Conservation (phyloP, 2,113 vertebrate species). For the Gobio gobio region DNA sequence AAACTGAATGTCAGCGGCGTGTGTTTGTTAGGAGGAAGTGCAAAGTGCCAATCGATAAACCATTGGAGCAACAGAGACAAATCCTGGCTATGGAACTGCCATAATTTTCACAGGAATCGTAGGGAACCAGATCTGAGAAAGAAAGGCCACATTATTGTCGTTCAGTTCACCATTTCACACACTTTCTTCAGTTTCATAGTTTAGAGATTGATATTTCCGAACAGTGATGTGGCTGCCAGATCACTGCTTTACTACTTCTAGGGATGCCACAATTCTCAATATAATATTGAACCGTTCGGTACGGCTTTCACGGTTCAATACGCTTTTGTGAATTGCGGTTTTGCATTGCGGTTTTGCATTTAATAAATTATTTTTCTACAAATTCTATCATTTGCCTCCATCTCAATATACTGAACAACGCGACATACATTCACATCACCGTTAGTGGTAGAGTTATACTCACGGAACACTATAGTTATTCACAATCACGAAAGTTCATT, state of each 20-base stretch:
- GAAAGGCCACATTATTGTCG: background rate
- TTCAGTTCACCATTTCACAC: background rate
- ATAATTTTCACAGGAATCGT: background rate
- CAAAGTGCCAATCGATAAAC: slow-evolving; percentile 48
- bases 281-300: too few species aligned
- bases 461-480: too few species aligned
- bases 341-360: too few species aligned
- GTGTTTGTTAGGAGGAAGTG: slow-evolving; percentile 50
- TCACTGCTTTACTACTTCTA: background rate
- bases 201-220: background rate
- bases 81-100: slow-evolving; percentile 31
- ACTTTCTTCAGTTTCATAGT: background rate
- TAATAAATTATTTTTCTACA: too few species aligned
- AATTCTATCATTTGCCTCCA: too few species aligned
- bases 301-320: too few species aligned
- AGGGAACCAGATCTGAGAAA: background rate
- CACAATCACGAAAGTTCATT: too few species aligned
- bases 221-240: background rate
- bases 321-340: too few species aligned
- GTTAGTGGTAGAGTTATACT: too few species aligned
- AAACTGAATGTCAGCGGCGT: slow-evolving; percentile 47
- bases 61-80: slow-evolving; percentile 44
- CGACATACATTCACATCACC: too few species aligned
- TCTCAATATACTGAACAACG: too few species aligned
- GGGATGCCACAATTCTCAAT: too few species aligned